phyloP scores from a whole-genome alignment of 2,888 invertebrate species.

The Tenthredo amoena region DNA sequence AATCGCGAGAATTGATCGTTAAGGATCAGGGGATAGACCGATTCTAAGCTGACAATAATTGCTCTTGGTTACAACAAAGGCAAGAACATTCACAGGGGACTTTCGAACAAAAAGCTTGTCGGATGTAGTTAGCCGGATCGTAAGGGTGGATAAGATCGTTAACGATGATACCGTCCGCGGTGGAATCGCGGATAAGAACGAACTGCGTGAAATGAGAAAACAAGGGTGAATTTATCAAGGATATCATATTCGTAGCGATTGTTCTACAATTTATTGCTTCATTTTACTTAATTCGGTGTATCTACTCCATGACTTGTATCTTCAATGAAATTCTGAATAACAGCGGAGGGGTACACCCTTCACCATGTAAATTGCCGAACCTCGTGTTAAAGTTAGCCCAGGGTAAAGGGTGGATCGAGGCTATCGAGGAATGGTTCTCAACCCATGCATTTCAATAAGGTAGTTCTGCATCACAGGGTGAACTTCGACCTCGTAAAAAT shows the following conservation, averaged over 20 bases:
- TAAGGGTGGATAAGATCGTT: constrained; percentile 41
- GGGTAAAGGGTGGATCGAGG: background rate
- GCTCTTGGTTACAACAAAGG: constrained; percentile 34
- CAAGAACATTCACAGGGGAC: constrained; percentile 23
- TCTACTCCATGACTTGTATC: background rate
- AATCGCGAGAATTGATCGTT: constrained; percentile 19
- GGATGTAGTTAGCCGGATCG: constrained; percentile 47
- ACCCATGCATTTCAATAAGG: constrained; percentile 31
- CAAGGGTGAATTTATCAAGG: constrained; percentile 6
- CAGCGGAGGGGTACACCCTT: background rate
- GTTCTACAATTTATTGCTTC: background rate
- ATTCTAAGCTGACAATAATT: constrained; percentile 44
- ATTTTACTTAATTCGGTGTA: background rate
- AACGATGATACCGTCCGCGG: constrained; percentile 32
- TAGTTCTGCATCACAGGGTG: background rate
- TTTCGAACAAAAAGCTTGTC: constrained; percentile 37
- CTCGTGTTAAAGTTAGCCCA: constrained; percentile 19
- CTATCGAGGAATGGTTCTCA: constrained; percentile 23
- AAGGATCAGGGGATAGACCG: background rate
- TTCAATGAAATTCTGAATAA: background rate
- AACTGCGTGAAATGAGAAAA: background rate
- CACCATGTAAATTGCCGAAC: background rate
- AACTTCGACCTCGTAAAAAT: constrained; percentile 13
- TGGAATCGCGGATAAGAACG: constrained; percentile 2
- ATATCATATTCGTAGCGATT: background rate